Base-by-base conservation (phyloP, 2,888 invertebrate species). In the Dascillus cervinus region DNA sequence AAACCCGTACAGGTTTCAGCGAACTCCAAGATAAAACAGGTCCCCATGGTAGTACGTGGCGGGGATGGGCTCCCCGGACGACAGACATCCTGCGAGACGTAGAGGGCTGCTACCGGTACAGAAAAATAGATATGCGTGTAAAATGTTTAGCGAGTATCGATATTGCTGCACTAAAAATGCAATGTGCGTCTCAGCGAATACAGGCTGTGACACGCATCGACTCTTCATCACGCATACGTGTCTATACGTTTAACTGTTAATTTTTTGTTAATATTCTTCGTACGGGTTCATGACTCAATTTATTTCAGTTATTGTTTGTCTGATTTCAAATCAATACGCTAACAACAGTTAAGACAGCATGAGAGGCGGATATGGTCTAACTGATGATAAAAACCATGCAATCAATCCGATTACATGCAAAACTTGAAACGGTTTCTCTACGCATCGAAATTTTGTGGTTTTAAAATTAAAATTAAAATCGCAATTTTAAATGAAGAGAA, bases 141-240 rank as follows among this genome's bases (percentile, higher is more conserved):
- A 17, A 17, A 4, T 17, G 8, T 8, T 6, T 17, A 6, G 8
- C 17, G 4, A 6, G 8, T 17, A n/a, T n/a, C n/a, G n/a, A n/a
- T 39, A 35, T 39, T 39, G 39, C 29, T 32, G 35, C 35, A 35
- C 39, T 35, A 39, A 35, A 32, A 32, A 39, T 39, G 34, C 39
- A 35, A 31, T 17, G 17, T 17, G 4, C 17, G 17, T 8, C 8
- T 17, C 26, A 13, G 25, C 39, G 32, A 39, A 39, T 39, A 39
- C 29, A 26, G 35, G 35, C 39, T n/a, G 35, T 39, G 39, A 35
- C 39, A 40, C 40, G n/a, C n/a, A 29, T 29, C 34, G 37, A 31
- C 40, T 37, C 33, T 40, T 34, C 35, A 36, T 40, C 32, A 24
- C 13, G 32, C 36, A 34, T 40, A 40, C 40, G 40, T 40, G 40